Evolutionary conservation across 2,888 invertebrate genomes (phyloP), one percentile per base, ranked within the genome.

Genomic region (Loripinus fragilis): DNA sequence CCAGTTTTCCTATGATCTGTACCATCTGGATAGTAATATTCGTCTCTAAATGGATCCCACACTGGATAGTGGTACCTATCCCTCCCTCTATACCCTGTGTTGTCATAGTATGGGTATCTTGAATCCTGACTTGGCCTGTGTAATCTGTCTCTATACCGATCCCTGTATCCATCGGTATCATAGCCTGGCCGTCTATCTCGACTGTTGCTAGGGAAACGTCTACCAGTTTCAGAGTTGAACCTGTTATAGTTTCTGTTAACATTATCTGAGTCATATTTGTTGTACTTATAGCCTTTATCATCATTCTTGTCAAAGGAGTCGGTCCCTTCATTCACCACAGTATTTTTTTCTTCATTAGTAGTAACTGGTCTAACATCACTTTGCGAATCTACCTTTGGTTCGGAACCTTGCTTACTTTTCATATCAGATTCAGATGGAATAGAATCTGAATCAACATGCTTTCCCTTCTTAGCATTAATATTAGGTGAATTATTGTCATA

Each of bases 81-180:
- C 52, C 77, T 64, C 15, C 76, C 78, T 30, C 71, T 68, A 45
- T 78, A 80, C 17, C 78, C 80, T 0, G 74, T 50, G 25, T 70
- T 60, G 60, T 83, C 83, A 78, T 85, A 83, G 25, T 80, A 81
- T 0, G 85, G 85, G 48, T 83, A 85, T 35, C 76, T 68, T 12
- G 80, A 78, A 8, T 74, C 81, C n/a, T 79, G 76, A 28, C 76
- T 76, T 20, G 80, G 78, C 70, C 78, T 25, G 17, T 74, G 76
- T 35, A 41, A 45, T n/a, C 45, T 67, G 42, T 67, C 33, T 67
- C 42, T 23, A 41, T 42, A 67, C 17, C 67, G 10, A 41, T 41
- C 60, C 33, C 71, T 73, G 65, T 78, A 74, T n/a, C 28, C 7
- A 41, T 71, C 78, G 33, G 71, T 66, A 69, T 83, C 75, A 52